Percentiles rank a stretch among this genome's conserved stretches.
phyloP scores from a whole-genome alignment of 2,797 vertebrate genomes.

The Megalops cyprinoides region DNA sequence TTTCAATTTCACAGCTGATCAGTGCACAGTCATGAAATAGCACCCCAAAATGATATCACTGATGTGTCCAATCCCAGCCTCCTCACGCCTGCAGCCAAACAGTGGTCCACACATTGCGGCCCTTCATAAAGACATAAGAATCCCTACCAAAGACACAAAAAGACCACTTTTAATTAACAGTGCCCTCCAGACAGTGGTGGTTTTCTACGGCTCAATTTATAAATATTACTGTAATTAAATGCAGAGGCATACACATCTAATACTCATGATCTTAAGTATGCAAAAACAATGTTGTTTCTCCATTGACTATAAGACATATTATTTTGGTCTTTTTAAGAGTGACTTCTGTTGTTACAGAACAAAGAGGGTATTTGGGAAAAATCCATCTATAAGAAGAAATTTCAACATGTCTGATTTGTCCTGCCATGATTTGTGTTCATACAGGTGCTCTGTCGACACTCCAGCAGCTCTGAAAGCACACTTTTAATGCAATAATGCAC shows the following conservation, averaged over 20 bases:
- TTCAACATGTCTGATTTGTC: slow-evolving; percentile 13
- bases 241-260: background rate
- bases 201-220: slow-evolving; percentile 2
- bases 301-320: slow-evolving; percentile 14
- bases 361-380: slow-evolving; percentile 18
- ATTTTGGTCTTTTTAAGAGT: background rate
- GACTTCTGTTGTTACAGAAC: background rate
- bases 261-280: background rate
- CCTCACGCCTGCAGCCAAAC: no score
- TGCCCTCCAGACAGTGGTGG: background rate
- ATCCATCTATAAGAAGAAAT: slow-evolving; percentile 12
- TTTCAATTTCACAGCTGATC: no score
- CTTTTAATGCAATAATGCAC: no score
- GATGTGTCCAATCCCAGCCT: no score
- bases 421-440: background rate
- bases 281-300: background rate
- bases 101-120: no score
- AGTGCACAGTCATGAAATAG: no score
- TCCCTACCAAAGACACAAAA: no score
- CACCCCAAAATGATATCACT: no score
- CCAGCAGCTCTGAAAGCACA: background rate
- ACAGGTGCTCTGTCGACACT: background rate
- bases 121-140: no score
- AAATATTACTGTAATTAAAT: background rate
- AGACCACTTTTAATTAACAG: background rate